Evolutionary conservation across 2,888 invertebrate genomes (phyloP).

Genomic region (Tetragonisca angustula): DNA sequence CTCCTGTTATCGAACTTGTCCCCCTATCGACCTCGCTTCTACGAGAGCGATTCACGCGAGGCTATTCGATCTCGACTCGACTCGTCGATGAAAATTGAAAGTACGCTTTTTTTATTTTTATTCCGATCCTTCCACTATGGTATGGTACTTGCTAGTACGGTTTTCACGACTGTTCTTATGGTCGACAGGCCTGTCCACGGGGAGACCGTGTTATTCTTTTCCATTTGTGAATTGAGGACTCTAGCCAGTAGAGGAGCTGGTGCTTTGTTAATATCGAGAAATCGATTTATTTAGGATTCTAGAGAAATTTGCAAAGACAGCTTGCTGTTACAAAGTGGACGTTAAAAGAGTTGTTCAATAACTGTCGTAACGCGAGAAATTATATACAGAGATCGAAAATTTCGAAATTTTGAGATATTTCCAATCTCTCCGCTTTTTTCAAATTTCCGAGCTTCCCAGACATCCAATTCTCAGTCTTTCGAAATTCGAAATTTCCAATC

Average conservation of each 20-base stretch:
- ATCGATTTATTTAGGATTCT: not conserved
- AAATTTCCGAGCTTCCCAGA: too few species aligned
- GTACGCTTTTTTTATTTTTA: not conserved
- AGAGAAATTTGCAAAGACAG: not conserved
- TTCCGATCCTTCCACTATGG: not conserved
- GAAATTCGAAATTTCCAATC: not conserved
- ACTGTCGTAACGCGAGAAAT: not conserved
- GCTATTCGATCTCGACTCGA: conserved; percentile 65
- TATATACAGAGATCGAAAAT: not conserved
- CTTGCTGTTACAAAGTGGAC: not conserved
- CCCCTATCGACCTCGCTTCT: conserved; percentile 62
- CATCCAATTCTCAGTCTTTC: too few species aligned
- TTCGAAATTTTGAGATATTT: not conserved
- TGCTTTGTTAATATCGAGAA: too few species aligned
- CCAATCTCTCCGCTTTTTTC: too few species aligned
- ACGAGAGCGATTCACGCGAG: conserved; percentile 69
- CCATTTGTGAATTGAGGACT: not conserved
- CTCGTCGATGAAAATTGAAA: conserved; percentile 58
- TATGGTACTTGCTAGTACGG: too few species aligned
- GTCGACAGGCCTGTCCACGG: conserved; percentile 9
- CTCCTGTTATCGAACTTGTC: conserved; percentile 49
- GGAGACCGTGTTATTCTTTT: not conserved
- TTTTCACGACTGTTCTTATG: not conserved
- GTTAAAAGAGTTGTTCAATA: too few species aligned
- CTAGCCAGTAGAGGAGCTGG: not conserved